Evolutionary conservation across 2,797 vertebrate genomes (phyloP).

Genomic region (Syndactyla subalaris): DNA sequence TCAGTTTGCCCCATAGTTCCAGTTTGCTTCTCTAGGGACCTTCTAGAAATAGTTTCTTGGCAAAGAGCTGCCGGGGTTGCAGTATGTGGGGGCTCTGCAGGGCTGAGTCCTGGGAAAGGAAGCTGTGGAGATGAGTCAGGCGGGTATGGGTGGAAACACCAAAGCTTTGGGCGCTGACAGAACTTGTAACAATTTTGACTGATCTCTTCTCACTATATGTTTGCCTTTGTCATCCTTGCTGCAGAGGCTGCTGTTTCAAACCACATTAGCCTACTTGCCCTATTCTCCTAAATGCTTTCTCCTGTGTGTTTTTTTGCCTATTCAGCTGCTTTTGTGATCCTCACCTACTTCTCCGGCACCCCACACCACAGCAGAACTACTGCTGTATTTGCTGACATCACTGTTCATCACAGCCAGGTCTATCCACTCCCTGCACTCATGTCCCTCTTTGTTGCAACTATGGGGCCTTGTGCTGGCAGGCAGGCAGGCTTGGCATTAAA

Average conservation of each 20-base stretch:
- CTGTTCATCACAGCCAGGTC: not conserved
- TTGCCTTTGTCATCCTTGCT: not conserved
- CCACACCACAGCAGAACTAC: not conserved
- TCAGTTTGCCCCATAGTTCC: not conserved
- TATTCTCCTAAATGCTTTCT: not conserved
- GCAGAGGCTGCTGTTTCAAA: not conserved
- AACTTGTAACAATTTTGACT: not conserved
- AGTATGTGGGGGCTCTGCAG: not conserved
- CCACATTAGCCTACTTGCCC: not conserved
- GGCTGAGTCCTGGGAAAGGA: not conserved
- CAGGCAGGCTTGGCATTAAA: not conserved
- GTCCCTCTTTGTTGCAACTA: not conserved
- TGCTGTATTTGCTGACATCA: not conserved
- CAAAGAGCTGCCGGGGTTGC: not conserved
- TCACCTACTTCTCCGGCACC: not conserved
- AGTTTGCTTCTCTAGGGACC: not conserved
- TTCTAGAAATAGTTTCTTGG: not conserved
- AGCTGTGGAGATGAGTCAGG: not conserved
- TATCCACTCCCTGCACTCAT: not conserved
- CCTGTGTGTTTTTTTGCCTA: not conserved
- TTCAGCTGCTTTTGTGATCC: not conserved
- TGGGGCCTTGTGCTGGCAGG: not conserved
- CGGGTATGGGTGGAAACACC: rapidly evolving
- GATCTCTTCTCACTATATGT: not conserved
- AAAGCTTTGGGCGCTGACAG: not conserved